Percentiles rank a stretch among this genome's conserved stretches.
These are phyloP conservation scores for Oxygymnocypris stewartii DNA, from an alignment of 2,113 vertebrate genomes.

Conservation along the genomic window DNA sequence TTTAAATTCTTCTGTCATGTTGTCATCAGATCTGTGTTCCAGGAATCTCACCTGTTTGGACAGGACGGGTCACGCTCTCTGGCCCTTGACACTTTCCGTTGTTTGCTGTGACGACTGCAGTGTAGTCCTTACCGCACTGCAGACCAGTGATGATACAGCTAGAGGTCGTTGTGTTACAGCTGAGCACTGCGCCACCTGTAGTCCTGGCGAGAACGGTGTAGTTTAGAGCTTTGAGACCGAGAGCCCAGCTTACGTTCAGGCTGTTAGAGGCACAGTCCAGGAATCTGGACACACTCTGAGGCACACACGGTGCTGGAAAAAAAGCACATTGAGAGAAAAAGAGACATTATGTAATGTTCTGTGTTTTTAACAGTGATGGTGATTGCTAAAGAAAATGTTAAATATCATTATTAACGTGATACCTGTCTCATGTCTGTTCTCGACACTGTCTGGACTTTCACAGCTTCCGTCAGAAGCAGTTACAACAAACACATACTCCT, in stretches of 20 bases:
- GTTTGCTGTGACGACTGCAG: slow-evolving; percentile 25
- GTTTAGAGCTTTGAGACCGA: slow-evolving; percentile 54
- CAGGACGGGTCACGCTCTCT: background rate
- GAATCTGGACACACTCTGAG: slow-evolving; percentile 54
- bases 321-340: background rate
- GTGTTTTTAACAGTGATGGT: background rate
- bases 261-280: slow-evolving; percentile 68
- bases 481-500: slow-evolving; percentile 68
- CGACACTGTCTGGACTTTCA: slow-evolving; percentile 59
- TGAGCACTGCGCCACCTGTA: slow-evolving; percentile 33
- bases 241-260: slow-evolving; percentile 68
- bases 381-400: background rate
- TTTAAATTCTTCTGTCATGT: background rate
- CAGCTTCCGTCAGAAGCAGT: slow-evolving; percentile 68
- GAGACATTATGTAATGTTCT: background rate
- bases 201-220: slow-evolving; percentile 64
- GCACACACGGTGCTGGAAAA: slow-evolving; percentile 74
- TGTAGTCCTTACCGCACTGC: slow-evolving; percentile 51
- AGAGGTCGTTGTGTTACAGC: slow-evolving; percentile 59
- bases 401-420: background rate
- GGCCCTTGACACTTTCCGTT: slow-evolving; percentile 48
- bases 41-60: slow-evolving; percentile 49
- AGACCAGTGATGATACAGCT: slow-evolving; percentile 60
- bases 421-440: slow-evolving; percentile 67
- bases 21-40: background rate